phyloP scores from a whole-genome alignment of 1,140 invertebrate species.

The Meloidogyne hapla region DNA sequence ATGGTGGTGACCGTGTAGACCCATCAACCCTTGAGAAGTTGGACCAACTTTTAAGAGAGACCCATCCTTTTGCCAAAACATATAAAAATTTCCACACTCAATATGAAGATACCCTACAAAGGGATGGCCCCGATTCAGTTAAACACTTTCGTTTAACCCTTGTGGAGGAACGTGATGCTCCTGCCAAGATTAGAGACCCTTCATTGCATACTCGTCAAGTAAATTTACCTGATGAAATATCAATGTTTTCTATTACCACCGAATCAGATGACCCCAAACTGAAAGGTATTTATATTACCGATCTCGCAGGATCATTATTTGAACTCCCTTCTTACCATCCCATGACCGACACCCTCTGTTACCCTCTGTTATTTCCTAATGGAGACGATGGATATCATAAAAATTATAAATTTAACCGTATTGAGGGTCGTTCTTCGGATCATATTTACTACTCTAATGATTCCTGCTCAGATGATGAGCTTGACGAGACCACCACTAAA shows the following conservation, averaged over 20 bases:
- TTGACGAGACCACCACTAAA: background rate
- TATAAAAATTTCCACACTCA: background rate
- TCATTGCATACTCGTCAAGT: background rate
- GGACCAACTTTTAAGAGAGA: background rate
- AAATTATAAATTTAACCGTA: background rate
- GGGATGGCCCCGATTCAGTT: background rate
- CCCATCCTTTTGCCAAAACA: background rate
- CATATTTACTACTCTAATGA: background rate
- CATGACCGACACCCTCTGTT: background rate
- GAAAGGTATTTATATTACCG: background rate
- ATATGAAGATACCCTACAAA: background rate
- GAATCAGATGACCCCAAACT: background rate
- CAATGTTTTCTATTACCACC: background rate
- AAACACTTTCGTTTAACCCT: background rate
- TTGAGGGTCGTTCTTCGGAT: background rate
- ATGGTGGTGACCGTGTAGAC: background rate
- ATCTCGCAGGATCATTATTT: background rate
- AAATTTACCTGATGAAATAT: background rate
- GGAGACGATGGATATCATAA: constrained; percentile 1
- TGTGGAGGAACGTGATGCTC: background rate
- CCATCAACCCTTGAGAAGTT: background rate
- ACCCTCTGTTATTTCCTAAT: background rate
- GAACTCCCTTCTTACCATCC: background rate
- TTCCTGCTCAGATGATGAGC: background rate
- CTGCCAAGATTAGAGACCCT: background rate